Conservation (phyloP, 2,113 vertebrate genomes). For the Prinia subflava region DNA sequence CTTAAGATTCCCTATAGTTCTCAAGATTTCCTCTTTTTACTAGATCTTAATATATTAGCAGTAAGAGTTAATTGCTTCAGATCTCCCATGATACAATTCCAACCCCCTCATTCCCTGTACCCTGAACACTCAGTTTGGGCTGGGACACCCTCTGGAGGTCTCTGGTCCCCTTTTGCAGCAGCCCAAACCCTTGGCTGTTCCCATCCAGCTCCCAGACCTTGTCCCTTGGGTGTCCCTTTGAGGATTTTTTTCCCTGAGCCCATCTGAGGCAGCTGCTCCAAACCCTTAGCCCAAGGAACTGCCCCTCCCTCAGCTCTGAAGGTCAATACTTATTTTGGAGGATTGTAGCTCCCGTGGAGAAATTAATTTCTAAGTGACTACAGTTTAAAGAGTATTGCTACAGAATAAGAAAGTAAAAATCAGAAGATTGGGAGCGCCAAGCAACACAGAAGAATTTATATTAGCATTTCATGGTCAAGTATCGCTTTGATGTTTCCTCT, state of each 20-base stretch:
- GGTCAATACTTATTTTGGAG: not conserved
- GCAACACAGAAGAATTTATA: slow-evolving; percentile 24
- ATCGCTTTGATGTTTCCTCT: slow-evolving; percentile 50
- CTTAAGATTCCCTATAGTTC: not conserved
- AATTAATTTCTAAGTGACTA: not conserved
- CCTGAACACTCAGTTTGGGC: accelerated
- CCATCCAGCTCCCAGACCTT: not conserved
- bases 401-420: not conserved
- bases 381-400: not conserved
- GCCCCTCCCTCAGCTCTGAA: not conserved
- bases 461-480: slow-evolving; percentile 50
- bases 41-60: not conserved
- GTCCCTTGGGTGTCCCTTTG: accelerated
- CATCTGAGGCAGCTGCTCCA: accelerated
- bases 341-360: not conserved
- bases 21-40: not conserved
- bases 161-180: not conserved
- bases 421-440: not conserved
- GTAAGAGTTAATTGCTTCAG: not conserved
- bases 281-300: not conserved
- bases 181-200: not conserved
- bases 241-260: not conserved
- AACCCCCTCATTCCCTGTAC: not conserved
- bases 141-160: no score
- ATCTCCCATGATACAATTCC: not conserved